Percentiles rank a stretch among this genome's conserved stretches.
phyloP scores from a whole-genome alignment of 2,797 vertebrate genomes.

The Sebastes nivosus region DNA sequence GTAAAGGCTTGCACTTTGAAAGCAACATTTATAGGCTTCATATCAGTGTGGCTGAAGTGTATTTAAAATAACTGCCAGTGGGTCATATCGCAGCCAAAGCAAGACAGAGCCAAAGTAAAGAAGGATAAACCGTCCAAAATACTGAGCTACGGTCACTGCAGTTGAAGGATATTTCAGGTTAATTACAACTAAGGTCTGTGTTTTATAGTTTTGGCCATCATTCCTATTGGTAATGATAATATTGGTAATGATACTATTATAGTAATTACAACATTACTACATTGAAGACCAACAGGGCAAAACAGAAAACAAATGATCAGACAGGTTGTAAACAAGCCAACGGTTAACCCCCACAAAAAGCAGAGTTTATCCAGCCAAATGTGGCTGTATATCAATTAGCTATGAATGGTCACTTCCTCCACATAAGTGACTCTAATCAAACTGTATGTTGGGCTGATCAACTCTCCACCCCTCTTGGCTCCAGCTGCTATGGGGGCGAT shows the following conservation, averaged over 20 bases:
- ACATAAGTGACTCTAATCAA: background rate
- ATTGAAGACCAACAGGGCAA: background rate
- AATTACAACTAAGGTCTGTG: background rate
- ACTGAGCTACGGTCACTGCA: background rate
- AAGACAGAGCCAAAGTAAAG: conserved; percentile 21
- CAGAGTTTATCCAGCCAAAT: background rate
- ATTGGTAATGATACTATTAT: background rate
- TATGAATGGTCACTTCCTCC: background rate
- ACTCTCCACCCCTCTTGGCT: background rate
- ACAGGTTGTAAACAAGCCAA: background rate
- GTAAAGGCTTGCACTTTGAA: background rate
- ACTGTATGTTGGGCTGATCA: background rate
- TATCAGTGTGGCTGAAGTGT: background rate
- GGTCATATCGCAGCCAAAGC: conserved; percentile 3
- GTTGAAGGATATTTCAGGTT: background rate
- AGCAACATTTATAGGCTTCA: background rate
- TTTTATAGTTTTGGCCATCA: background rate
- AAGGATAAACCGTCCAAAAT: background rate
- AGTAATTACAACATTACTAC: background rate
- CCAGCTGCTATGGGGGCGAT: background rate
- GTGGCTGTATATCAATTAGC: background rate
- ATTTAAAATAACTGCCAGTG: conserved; percentile 4
- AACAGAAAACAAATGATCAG: background rate
- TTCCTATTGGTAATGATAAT: background rate
- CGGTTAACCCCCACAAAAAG: background rate